A percentile compares a stretch with the other conserved stretches of the same genome.
Conservation (phyloP, 2,797 vertebrate species). For the Sebastes elongatus region DNA sequence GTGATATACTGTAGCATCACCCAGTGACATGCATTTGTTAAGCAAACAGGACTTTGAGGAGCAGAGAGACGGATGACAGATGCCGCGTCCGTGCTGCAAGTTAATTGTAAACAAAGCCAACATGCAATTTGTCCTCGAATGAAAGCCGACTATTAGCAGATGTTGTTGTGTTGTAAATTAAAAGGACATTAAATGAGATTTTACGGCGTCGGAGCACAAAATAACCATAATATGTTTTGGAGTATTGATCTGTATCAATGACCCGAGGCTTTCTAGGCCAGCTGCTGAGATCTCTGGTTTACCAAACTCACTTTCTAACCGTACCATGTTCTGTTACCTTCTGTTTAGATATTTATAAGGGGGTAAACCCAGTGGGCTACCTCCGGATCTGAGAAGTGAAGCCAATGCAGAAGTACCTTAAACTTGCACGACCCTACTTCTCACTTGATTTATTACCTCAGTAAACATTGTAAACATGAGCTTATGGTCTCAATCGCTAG, state of each 20-base stretch:
- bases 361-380: no score
- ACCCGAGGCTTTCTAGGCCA: background rate
- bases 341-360: background rate
- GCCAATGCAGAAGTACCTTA: no score
- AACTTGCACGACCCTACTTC: no score
- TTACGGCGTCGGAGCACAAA: background rate
- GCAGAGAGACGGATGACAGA: conserved; percentile 30
- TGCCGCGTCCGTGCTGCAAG: conserved; percentile 6
- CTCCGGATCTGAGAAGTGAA: no score
- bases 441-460: no score
- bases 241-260: background rate
- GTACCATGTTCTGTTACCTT: background rate
- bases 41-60: conserved; percentile 26
- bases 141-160: conserved; percentile 17
- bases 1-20: conserved; percentile 11
- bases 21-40: conserved; percentile 15
- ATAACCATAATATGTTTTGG: background rate
- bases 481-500: no score
- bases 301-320: background rate
- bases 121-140: conserved; percentile 21
- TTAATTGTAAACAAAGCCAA: conserved; percentile 38
- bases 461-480: no score
- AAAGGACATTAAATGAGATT: background rate
- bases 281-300: background rate
- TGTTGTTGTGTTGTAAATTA: conserved; percentile 15